Percentiles rank a stretch among this genome's conserved stretches.
Evolutionary conservation across 2,113 vertebrate genomes (phyloP).

Genomic region (Odobenus rosmarus): DNA sequence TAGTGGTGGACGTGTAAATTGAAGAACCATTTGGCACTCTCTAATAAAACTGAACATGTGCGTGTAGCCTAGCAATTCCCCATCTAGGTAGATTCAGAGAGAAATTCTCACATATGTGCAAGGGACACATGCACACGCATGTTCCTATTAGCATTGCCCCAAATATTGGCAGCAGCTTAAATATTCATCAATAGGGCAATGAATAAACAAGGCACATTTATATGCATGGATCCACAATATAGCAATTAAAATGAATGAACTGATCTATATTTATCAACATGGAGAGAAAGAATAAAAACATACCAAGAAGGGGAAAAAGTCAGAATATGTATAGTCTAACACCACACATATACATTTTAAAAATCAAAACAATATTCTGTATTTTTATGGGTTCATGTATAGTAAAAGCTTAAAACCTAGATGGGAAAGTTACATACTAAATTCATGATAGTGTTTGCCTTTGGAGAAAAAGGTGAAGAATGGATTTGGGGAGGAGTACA

Average conservation of each 20-base stretch:
- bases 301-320: not conserved
- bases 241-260: constrained; percentile 68
- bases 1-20: constrained; percentile 37
- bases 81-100: constrained; percentile 14
- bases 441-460: constrained; percentile 45
- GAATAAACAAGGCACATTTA: constrained; percentile 59
- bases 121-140: constrained; percentile 6
- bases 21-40: constrained; percentile 52
- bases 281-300: constrained; percentile 60
- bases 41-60: constrained; percentile 23
- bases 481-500: not conserved
- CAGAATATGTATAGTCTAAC: not conserved
- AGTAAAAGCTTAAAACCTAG: constrained; percentile 32
- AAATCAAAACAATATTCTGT: constrained; percentile 42
- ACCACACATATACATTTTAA: not conserved
- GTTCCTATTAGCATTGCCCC: not conserved
- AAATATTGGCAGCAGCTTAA: constrained; percentile 58
- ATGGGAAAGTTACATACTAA: constrained; percentile 48
- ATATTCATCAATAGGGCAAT: constrained; percentile 50
- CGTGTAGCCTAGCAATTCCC: constrained; percentile 48
- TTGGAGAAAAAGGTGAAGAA: not conserved
- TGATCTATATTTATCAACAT: constrained; percentile 56
- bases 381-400: not conserved
- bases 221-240: constrained; percentile 45
- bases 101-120: constrained; percentile 48